Evolutionary conservation across 2,797 vertebrate genomes (phyloP), one percentile per base, ranked within the genome.

Genomic region (Perodicticus potto): DNA sequence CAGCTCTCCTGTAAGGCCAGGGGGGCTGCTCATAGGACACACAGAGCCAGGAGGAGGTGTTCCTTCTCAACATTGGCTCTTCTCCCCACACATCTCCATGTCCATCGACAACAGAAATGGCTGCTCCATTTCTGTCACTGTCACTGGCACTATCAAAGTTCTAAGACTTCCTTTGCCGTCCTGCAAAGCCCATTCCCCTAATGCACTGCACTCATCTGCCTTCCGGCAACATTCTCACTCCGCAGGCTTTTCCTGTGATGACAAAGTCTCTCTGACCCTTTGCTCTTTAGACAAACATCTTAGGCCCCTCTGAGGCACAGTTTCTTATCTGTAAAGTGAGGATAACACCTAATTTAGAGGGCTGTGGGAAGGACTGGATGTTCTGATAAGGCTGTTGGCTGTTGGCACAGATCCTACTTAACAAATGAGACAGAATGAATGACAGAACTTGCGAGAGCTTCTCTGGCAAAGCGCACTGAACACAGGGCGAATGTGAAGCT

Each of bases 11-110:
- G 65, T 20, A 27, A 61, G 61, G 65, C 65, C 32, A 6, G 16
- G 9, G 4, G 57, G 37, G 25, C 0, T 11, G 40, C 25, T 6
- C 1, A 0, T n/a, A 22, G 29, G 13, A 34, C 23, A 65, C 16
- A 70, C 9, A 37, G 67, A 5, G 0, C 34, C 23, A 10, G 37
- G 22, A 32, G 82, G 82, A 55, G 61, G 12, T 0, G 9, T 29
- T 16, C 32, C 70, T 32, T 40, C 59, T 19, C 83, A 40, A 16
- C 22, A 0, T 49, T 14, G 16, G 53, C 37, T 69, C 27, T 53
- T 40, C 84, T 34, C 70, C 37, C 6, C 3, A 12, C 40, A 34
- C 29, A 10, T 61, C 12, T 34, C 19, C 6, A 16, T 6, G 1
- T 43, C 45, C 27, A 40, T 70, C 59, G 27, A n/a, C 57, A 43